Conservation (phyloP, 2,113 vertebrate species). For the Cercocebus atys region DNA sequence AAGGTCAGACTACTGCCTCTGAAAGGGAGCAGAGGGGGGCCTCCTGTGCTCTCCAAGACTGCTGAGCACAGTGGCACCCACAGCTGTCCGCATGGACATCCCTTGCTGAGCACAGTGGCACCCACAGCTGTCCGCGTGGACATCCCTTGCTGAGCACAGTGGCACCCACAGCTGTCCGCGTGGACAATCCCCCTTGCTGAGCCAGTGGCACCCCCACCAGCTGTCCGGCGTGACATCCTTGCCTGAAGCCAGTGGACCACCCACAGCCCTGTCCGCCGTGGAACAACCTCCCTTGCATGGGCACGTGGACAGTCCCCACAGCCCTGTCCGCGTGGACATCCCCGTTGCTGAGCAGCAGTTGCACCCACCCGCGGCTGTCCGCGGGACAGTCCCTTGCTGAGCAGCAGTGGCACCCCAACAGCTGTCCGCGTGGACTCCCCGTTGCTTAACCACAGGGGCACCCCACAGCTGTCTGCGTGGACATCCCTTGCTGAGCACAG, state of each 20-base stretch:
- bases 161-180: accelerated
- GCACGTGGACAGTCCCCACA: too few species aligned
- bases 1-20: not conserved
- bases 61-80: not conserved
- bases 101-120: not conserved
- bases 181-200: not conserved
- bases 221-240: too few species aligned
- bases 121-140: accelerated
- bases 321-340: accelerated
- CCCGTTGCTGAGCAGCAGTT: not conserved
- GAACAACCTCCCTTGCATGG: too few species aligned
- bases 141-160: not conserved
- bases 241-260: too few species aligned
- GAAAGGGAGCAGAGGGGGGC: too few species aligned
- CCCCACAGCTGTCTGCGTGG: too few species aligned
- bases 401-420: not conserved
- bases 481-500: too few species aligned
- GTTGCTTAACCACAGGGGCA: not conserved
- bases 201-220: not conserved
- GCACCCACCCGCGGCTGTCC: not conserved
- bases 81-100: accelerated
- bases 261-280: too few species aligned
- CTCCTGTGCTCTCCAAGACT: too few species aligned
- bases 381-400: not conserved
- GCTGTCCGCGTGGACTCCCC: accelerated